These are phyloP conservation scores for Heliconius erato DNA, from an alignment of 2,888 invertebrate genomes.

Conservation along the genomic window DNA sequence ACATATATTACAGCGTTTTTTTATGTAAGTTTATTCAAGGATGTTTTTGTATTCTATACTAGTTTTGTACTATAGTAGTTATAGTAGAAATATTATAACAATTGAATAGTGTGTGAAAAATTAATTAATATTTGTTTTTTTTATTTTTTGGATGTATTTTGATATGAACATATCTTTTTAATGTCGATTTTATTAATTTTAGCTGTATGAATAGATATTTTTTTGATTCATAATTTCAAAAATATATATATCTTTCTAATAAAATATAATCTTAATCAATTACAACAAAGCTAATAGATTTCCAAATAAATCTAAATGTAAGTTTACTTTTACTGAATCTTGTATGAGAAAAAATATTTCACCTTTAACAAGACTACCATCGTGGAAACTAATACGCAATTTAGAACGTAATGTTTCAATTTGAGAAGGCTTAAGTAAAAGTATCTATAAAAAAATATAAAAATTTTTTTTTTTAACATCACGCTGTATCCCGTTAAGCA, in stretches of 20 bases:
- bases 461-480: not conserved
- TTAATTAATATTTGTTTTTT: not conserved
- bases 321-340: too few species aligned
- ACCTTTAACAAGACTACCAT: too few species aligned
- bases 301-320: too few species aligned
- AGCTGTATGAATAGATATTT: too few species aligned
- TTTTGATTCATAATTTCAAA: too few species aligned
- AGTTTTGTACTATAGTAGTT: not conserved
- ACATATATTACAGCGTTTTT: not conserved
- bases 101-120: not conserved
- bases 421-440: not conserved
- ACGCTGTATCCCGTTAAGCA: not conserved
- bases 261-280: not conserved
- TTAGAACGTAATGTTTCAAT: not conserved
- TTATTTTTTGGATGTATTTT: not conserved
- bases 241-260: not conserved
- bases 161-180: not conserved
- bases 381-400: not conserved
- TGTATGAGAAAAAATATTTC: too few species aligned
- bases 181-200: not conserved
- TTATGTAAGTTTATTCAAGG: constrained; percentile 40
- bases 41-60: not conserved
- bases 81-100: not conserved
- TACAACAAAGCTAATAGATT: too few species aligned
- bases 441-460: too few species aligned